phyloP scores from a whole-genome alignment of 1,140 invertebrate species.

The Pseudomyrmex sp. region DNA sequence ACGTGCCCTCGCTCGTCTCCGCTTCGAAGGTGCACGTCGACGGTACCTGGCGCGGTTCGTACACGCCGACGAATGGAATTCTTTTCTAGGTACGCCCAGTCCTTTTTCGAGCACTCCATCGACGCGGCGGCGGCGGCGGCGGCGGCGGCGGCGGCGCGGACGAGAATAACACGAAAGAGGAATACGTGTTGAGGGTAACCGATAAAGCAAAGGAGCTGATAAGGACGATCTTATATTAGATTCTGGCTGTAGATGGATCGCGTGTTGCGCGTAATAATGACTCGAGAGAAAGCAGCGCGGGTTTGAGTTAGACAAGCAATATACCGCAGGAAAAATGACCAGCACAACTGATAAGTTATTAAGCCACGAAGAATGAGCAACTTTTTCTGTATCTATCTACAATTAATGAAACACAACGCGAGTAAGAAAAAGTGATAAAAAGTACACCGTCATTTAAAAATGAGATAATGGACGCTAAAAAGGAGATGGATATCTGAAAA shows the following conservation, averaged over 20 bases:
- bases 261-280: slow-evolving; percentile 3
- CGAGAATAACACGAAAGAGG: slow-evolving; percentile 32
- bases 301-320: not conserved
- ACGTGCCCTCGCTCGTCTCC: slow-evolving; percentile 32
- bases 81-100: slow-evolving; percentile 45
- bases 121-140: not conserved
- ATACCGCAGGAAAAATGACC: not conserved
- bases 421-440: not conserved
- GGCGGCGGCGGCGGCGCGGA: not conserved
- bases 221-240: slow-evolving; percentile 39
- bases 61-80: slow-evolving; percentile 58
- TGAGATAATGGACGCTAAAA: not conserved
- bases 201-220: slow-evolving; percentile 11
- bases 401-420: too few relatives aligned
- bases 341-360: not conserved
- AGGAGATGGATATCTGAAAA: not conserved
- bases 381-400: too few relatives aligned
- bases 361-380: not conserved
- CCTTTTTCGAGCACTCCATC: slow-evolving; percentile 41
- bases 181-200: slow-evolving; percentile 42
- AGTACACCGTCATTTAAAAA: not conserved
- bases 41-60: slow-evolving; percentile 8
- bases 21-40: slow-evolving; percentile 23
- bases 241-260: not conserved
- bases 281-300: not conserved